Base-by-base conservation (phyloP, 2,888 invertebrate genomes). In the Tipula confusa region DNA sequence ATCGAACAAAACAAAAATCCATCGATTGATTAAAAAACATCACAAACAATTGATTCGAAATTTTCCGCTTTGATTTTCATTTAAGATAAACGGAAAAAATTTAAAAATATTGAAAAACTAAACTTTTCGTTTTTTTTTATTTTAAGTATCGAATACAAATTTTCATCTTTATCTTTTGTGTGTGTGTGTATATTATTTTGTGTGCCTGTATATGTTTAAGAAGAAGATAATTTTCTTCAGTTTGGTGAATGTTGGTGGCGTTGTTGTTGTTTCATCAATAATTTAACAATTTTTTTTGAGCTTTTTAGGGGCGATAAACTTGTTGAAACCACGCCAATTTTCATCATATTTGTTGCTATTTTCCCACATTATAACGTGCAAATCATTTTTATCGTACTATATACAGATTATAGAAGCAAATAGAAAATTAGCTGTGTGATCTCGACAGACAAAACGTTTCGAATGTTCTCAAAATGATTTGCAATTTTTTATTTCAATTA, bases 21-120 rank as follows among this genome's bases (percentile, higher is more conserved):
- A 24, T 24, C 64, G 64, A 64, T 64, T 64, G 64, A 64, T 64
- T 64, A 64, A 64, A 64, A 64, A 64, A 64, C 64, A 64, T 64
- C 64, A 64, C 64, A 64, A 64, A 64, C 64, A 64, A 64, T 43
- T 43, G 43, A 43, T 43, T 43, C 43, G 43, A 43, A 43, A 43
- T 64, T 64, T 64, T 64, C 64, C 24, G 24, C 24, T 64, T 64
- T 64, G 64, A 64, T 64, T 64, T 64, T 64, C 64, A 64, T 64
- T 43, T 43, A 43, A 64, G 64, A 64, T 64, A 64, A 64, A 64
- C 6, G 9, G 24, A n/a, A 43, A 64, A 24, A 43, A 48, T 18
- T 18, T 18, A 18, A 48, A 48, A 48, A 48, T 48, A 64, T 64
- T 9, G 64, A 24, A 64, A 64, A 64, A 64, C 64, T 64, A 24